These are phyloP conservation scores for Augiades crinisus DNA, from an alignment of 2,888 invertebrate species.

Conservation along the genomic window DNA sequence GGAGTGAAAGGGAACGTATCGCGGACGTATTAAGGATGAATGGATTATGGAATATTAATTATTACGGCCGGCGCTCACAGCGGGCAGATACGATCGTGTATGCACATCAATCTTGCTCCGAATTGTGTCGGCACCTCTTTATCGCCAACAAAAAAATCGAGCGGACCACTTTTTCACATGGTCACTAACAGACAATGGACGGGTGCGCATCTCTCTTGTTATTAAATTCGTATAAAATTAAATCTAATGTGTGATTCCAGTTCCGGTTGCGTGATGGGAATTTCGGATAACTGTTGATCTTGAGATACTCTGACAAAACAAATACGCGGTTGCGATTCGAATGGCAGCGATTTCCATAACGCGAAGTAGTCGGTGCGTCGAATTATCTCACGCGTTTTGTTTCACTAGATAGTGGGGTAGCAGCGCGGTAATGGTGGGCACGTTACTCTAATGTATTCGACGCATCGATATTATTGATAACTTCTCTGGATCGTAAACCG, in stretches of 20 bases:
- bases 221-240: constrained; percentile 82
- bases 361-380: not conserved
- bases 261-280: constrained; percentile 78
- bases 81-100: constrained; percentile 66
- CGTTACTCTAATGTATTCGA: constrained; percentile 42
- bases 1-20: constrained; percentile 53
- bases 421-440: not conserved
- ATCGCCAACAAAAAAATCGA: constrained; percentile 68
- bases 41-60: constrained; percentile 77
- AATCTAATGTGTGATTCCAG: constrained; percentile 78
- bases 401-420: constrained; percentile 11
- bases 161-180: constrained; percentile 68
- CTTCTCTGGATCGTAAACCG: constrained; percentile 57
- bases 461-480: constrained; percentile 60
- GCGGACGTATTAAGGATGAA: constrained; percentile 54
- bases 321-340: constrained; percentile 29
- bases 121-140: constrained; percentile 78
- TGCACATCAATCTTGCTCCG: constrained; percentile 72
- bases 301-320: constrained; percentile 39
- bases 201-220: constrained; percentile 69
- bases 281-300: constrained; percentile 60
- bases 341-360: constrained; percentile 28
- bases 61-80: constrained; percentile 57
- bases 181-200: constrained; percentile 63
- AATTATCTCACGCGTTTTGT: constrained; percentile 23